Evolutionary conservation across 1,140 invertebrate genomes (phyloP).

Genomic region (Geopemphigus sp.): DNA sequence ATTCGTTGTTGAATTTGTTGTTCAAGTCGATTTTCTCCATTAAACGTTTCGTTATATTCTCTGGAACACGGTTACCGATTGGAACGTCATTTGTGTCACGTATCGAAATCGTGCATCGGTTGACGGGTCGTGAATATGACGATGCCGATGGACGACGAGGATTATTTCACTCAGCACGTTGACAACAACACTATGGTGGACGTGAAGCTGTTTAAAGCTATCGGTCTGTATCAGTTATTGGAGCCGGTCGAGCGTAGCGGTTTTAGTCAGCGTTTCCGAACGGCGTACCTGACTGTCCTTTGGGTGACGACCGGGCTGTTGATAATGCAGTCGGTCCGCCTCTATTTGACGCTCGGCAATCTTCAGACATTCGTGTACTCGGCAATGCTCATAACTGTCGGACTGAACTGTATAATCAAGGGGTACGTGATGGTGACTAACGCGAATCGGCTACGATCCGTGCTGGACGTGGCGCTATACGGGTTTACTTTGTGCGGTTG

Average conservation of each 20-base stretch:
- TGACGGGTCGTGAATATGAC: no score
- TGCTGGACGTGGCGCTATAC: neutral
- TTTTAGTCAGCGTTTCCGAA: no score
- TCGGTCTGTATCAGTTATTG: neutral
- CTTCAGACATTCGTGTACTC: neutral
- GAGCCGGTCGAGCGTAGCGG: neutral
- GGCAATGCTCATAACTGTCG: neutral
- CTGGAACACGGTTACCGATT: no score
- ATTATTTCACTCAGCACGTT: neutral
- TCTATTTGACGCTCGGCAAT: neutral
- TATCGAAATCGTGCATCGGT: no score
- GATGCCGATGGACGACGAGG: neutral
- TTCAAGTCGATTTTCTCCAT: no score
- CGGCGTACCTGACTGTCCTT: neutral
- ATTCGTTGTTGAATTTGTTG: no score
- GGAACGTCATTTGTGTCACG: no score
- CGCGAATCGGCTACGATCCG: neutral
- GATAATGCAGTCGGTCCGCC: neutral
- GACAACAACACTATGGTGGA: neutral
- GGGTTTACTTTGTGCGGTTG: neutral
- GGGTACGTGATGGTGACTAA: neutral
- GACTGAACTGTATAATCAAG: neutral
- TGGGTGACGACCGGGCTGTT: neutral
- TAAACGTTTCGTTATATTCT: no score
- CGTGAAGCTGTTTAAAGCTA: neutral